Evolutionary conservation across 2,797 vertebrate genomes (phyloP), one percentile per base, ranked within the genome.

Genomic region (Pristis pectinata): DNA sequence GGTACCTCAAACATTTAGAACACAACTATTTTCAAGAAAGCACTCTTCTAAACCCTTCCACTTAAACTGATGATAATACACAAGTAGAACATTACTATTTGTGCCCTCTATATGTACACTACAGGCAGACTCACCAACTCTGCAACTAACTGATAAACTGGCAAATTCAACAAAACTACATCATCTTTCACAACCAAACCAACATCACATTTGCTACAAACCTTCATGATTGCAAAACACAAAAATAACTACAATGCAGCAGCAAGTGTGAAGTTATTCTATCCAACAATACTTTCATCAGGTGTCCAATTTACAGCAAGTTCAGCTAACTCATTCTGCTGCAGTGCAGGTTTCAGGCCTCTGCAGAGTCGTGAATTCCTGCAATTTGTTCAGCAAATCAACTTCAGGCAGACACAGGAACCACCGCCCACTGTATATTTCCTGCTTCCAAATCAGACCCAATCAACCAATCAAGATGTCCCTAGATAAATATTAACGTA

Each of bases 221-320:
- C 92, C 92, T 93, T 93, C 92, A 93, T 93, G 67, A 93, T 74
- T 67, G 37, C 53, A 93, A 93, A 93, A 70, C 64, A 93, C 37
- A 37, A 41, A 15, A 93, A 93, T 27, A 74, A 19, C 67, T 67
- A 93, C 41, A 93, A 44, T 4, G 9, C 27, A 74, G 61, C 19
- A 74, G 4, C 67, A 74, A 27, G 27, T 11, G 67, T 24, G 8
- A 92, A 15, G 37, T 91, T 61, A 56, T 91, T 11, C 34, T 37
- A 64, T 59, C 53, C 24, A 67, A 24, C 87, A 82, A 37, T 37
- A 41, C 89, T 92, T 70, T 67, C 89, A 64, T 85, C 49, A n/a
- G n/a, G 64, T 91, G 61, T 37, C 61, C n/a, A 67, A 85, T 56
- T 85, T 56, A 13, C 10, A 87, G 83, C 53, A 91, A 91, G 64